Base-by-base conservation (phyloP, 2,888 invertebrate genomes). In the Colostygia pectinataria region DNA sequence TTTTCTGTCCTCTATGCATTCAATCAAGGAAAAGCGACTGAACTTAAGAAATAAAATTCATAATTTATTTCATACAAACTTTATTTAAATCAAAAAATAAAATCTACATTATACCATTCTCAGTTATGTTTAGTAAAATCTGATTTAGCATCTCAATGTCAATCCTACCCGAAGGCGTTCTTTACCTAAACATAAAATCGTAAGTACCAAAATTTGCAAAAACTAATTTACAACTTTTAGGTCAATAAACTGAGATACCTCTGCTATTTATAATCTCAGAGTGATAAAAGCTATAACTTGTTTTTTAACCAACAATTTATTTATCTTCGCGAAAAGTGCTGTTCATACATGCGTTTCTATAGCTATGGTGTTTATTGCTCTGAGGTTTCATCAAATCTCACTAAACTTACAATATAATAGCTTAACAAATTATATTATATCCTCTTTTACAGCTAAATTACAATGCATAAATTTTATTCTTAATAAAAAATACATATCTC, bases 51-150 rank as follows among this genome's bases (percentile, higher is more conserved):
- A 10, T 8, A 43, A 38, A 27, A 51, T 24, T 29, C 38, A 54
- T 41, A 25, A 42, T 50, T 13, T 73, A 76, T 89, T 89, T 89
- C 74, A 79, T 89, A 90, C 87, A 90, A 90, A 90, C 86, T 90
- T 90, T 90, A 90, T 87, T 90, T 85, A 88, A 89, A 86, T 90
- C 88, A 83, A 90, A 90, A 90, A 90, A 90, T 90, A 90, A 90
- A 89, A 81, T 87, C 86, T 89, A 89, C 89, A 89, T 80, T 85
- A 81, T 83, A 85, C 78, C 83, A 78, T 73, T 82, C 81, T 81
- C 77, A 79, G 71, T 57, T 80, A 78, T 77, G 74, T 87, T 85
- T 86, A 85, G 74, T 80, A 79, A 80, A 80, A 78, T 76, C 81
- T 83, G 76, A 80, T 83, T 79, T 80, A 82, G 77, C 79, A 74